Percentiles rank a stretch among this genome's conserved stretches.
phyloP scores from a whole-genome alignment of 1,140 invertebrate genomes.

The Tribolium madens region DNA sequence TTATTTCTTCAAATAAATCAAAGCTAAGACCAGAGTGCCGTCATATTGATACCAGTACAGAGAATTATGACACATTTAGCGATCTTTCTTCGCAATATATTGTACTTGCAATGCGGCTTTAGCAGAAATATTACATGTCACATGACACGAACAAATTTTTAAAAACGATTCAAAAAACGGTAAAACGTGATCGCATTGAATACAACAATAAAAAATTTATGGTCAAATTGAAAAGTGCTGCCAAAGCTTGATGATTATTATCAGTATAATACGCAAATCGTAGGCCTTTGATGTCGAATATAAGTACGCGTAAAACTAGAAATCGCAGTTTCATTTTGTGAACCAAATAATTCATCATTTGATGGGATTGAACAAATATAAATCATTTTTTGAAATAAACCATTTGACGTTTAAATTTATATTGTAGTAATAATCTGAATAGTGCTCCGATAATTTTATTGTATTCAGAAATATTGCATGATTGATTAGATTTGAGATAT shows the following conservation, averaged over 20 bases:
- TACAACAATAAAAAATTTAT: conserved; percentile 1
- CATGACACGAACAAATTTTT: not conserved
- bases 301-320: not conserved
- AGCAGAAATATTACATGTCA: conserved; percentile 21
- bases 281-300: conserved; percentile 11
- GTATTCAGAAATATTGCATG: not conserved
- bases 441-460: conserved; percentile 7
- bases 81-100: conserved; percentile 11
- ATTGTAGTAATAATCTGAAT: not conserved
- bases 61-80: conserved; percentile 2
- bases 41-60: conserved; percentile 9
- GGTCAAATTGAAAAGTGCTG: not conserved
- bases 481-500: conserved; percentile 11
- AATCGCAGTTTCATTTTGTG: not conserved
- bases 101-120: not conserved
- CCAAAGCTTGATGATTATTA: not conserved
- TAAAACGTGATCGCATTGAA: not conserved
- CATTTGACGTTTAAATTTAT: not conserved
- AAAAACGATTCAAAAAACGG: not conserved
- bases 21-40: not conserved
- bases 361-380: not conserved
- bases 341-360: conserved; percentile 18
- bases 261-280: not conserved
- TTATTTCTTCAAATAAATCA: conserved; percentile 1
- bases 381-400: conserved; percentile 9